Conservation (phyloP, 2,888 invertebrate genomes). For the Trachelus stipa region DNA sequence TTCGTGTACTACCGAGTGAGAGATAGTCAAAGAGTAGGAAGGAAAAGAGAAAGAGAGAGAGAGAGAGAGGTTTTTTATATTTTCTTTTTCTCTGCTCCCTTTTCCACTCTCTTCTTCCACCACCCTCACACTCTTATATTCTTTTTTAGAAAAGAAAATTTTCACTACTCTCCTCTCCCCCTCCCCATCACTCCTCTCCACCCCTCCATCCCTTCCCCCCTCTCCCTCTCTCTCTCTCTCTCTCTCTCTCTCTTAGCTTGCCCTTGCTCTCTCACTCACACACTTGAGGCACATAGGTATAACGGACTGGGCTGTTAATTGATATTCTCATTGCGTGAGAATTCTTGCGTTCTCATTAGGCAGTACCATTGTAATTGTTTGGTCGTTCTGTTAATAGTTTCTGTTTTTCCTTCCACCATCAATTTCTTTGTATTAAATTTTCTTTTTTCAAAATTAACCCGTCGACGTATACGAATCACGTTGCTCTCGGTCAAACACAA, state of each 20-base stretch:
- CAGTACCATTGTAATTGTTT: background rate
- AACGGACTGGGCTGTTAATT: background rate
- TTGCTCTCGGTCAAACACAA: background rate
- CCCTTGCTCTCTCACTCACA: background rate
- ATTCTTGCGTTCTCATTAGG: background rate
- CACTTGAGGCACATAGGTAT: background rate
- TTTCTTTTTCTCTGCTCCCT: background rate
- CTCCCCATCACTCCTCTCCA: no score
- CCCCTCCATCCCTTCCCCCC: no score
- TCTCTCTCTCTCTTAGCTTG: background rate
- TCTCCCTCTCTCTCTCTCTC: background rate
- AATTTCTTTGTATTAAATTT: background rate
- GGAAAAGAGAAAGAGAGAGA: background rate
- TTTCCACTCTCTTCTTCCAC: slow-evolving; percentile 5
- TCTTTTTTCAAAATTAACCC: background rate
- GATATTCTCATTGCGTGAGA: background rate
- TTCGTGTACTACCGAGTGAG: slow-evolving; percentile 1
- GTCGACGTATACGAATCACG: background rate
- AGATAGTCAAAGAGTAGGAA: background rate
- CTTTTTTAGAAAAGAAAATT: background rate
- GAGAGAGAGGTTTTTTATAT: slow-evolving; percentile 4
- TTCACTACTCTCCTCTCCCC: background rate
- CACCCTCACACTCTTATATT: background rate
- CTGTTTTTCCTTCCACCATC: background rate
- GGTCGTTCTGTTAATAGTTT: background rate